These are phyloP conservation scores for Itoplectis maculator DNA, from an alignment of 2,888 invertebrate species.

Conservation along the genomic window DNA sequence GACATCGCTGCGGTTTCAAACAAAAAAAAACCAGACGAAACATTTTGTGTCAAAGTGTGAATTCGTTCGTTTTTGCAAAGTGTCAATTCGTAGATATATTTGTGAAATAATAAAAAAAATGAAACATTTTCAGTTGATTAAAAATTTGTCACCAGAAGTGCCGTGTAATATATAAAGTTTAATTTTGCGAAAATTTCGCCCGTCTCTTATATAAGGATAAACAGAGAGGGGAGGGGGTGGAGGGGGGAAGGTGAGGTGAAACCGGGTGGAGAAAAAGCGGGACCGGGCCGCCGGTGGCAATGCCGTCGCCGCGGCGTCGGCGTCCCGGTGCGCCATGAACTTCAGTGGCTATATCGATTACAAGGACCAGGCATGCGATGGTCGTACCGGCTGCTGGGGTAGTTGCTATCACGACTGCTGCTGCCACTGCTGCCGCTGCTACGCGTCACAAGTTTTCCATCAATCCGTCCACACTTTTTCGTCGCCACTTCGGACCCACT, in stretches of 20 bases:
- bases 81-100: too few species aligned
- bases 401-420: background rate
- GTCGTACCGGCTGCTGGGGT: slow-evolving; percentile 35
- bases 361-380: slow-evolving; percentile 70
- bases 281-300: slow-evolving; percentile 59
- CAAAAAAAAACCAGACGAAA: too few species aligned
- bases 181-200: too few species aligned
- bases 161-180: too few species aligned
- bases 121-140: too few species aligned
- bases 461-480: too few species aligned
- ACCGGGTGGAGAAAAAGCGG: slow-evolving; percentile 55
- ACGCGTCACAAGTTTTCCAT: background rate
- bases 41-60: too few species aligned
- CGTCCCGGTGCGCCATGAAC: slow-evolving; percentile 80
- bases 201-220: background rate
- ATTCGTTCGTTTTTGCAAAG: too few species aligned
- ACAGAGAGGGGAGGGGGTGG: slow-evolving; percentile 25
- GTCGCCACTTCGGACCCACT: too few species aligned
- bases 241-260: slow-evolving; percentile 53
- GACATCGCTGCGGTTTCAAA: background rate
- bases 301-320: slow-evolving; percentile 71
- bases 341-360: slow-evolving; percentile 82
- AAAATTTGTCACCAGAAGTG: too few species aligned
- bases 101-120: too few species aligned
- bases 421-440: slow-evolving; percentile 21